Evolutionary conservation across 23 tunicate genomes (phyloP).

Genomic region (Ciona savignyi): DNA sequence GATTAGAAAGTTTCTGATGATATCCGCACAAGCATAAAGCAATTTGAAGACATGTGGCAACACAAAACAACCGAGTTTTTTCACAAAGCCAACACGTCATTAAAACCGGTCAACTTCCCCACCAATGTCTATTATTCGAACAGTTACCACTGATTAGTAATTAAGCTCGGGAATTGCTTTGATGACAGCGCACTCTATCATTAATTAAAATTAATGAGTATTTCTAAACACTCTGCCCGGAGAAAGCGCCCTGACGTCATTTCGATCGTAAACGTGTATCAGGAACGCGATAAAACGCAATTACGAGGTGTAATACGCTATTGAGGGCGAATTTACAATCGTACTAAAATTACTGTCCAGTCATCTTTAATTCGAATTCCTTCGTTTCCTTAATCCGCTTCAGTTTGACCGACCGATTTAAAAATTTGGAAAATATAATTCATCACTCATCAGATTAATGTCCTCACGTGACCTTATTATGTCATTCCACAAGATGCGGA

Average conservation of each 20-base stretch:
- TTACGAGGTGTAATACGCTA: no score
- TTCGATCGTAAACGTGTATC: neutral
- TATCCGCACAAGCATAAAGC: no score
- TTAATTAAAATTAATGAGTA: neutral
- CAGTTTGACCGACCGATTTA: no score
- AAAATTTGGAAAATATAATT: no score
- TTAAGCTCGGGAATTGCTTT: neutral
- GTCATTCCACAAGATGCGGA: neutral
- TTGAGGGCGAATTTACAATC: no score
- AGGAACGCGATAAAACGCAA: neutral
- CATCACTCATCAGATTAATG: neutral
- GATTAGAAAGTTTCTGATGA: no score
- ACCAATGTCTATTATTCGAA: neutral
- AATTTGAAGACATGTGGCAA: no score
- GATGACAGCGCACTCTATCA: neutral
- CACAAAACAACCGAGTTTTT: no score
- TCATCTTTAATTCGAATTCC: no score
- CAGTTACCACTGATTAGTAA: neutral
- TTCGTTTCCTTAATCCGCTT: no score
- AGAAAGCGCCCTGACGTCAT: no score
- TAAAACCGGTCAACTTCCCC: neutral
- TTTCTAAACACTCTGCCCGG: neutral
- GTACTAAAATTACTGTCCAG: neutral
- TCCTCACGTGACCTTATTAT: neutral
- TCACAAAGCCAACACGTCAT: neutral